A percentile compares a stretch with the other conserved stretches of the same genome.
phyloP scores from a whole-genome alignment of 1,140 invertebrate species.

The Dolichoris vasculosae region DNA sequence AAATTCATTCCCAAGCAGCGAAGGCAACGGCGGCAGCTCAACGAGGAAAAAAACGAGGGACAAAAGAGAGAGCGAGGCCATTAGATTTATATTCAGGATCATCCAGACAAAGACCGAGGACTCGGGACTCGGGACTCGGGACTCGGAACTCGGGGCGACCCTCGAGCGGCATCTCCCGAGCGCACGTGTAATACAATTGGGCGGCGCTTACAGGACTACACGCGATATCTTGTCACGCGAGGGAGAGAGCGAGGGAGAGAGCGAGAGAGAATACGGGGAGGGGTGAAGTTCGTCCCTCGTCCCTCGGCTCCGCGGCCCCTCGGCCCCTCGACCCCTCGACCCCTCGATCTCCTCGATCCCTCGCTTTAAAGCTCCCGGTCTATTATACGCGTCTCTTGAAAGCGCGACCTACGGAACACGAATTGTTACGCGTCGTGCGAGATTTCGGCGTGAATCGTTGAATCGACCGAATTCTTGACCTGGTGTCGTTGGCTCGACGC shows the following conservation, averaged over 20 bases:
- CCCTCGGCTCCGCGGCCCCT: no score
- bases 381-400: conserved; percentile 23
- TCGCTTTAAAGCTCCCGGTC: conserved; percentile 20
- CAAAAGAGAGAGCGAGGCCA: conserved; percentile 33
- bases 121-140: no score
- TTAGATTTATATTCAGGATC: conserved; percentile 52
- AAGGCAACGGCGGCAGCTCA: background rate
- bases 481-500: background rate
- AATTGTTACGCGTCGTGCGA: conserved; percentile 24
- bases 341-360: no score
- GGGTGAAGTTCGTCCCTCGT: background rate
- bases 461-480: conserved; percentile 29
- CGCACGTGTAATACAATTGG: conserved; percentile 48
- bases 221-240: conserved; percentile 28
- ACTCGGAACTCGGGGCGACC: background rate
- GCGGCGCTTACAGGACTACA: background rate
- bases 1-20: conserved; percentile 16
- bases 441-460: conserved; percentile 7
- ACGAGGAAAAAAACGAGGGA: background rate
- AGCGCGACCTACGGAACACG: background rate
- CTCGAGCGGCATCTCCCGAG: conserved; percentile 14
- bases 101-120: conserved; percentile 38
- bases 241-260: background rate
- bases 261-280: background rate
- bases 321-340: no score